phyloP scores from a whole-genome alignment of 2,888 invertebrate genomes.

The Lithophane leautieri region DNA sequence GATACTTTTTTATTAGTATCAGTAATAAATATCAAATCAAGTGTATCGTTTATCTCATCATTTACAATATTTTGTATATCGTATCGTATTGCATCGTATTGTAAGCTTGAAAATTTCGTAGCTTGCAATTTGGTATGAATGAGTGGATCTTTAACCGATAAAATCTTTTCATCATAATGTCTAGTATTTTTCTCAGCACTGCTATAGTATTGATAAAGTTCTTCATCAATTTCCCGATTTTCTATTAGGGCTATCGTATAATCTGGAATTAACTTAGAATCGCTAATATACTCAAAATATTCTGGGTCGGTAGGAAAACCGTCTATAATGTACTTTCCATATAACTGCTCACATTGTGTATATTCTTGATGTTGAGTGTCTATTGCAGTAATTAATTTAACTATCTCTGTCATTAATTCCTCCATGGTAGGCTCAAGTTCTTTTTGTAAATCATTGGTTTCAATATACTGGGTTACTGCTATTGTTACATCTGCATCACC shows the following conservation, averaged over 20 bases:
- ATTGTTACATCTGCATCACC: conserved; percentile 86
- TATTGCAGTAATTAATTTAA: conserved; percentile 76
- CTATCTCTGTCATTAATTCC: conserved; percentile 84
- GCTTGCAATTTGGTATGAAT: conserved; percentile 75
- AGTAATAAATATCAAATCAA: conserved; percentile 49
- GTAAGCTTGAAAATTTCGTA: conserved; percentile 57
- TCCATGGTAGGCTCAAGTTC: conserved; percentile 83
- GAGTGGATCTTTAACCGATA: conserved; percentile 78
- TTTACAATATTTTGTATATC: conserved; percentile 73
- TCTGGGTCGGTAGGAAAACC: conserved; percentile 89
- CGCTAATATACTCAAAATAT: conserved; percentile 85
- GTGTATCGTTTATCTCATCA: conserved; percentile 64
- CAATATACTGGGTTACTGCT: conserved; percentile 80
- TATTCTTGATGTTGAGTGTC: conserved; percentile 77
- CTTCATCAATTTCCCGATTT: conserved; percentile 82
- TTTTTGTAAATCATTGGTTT: conserved; percentile 82
- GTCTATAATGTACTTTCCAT: conserved; percentile 91
- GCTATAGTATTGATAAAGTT: conserved; percentile 78
- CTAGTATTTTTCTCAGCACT: conserved; percentile 76
- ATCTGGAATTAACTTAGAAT: conserved; percentile 87
- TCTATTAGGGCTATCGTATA: conserved; percentile 90
- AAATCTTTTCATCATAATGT: conserved; percentile 76
- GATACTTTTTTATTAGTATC: conserved; percentile 23
- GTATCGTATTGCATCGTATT: conserved; percentile 26
- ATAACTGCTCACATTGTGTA: conserved; percentile 72